Evolutionary conservation across 2,888 invertebrate species (phyloP), one percentile per base, ranked within the genome.

Genomic region (Alentia gelatinosa): DNA sequence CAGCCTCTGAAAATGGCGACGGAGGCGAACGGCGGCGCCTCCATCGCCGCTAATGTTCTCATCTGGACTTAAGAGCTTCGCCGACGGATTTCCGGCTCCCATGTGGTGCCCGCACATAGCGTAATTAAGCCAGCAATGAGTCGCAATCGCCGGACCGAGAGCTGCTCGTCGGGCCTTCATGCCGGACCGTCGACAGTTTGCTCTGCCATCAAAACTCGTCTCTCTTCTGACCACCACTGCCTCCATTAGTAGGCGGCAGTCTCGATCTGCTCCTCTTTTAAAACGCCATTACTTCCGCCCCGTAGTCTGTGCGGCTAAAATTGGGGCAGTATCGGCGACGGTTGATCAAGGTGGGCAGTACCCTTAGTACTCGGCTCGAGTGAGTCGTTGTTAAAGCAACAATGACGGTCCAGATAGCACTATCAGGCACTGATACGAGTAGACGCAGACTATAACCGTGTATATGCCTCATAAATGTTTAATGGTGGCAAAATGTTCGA

Each of bases 31-130:
- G 26, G 68, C 26, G 30, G 30, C 74, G 33, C 74, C 74, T 26
- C 26, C 79, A 23, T 15, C 1, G 39, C 79, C 79, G 79, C 79
- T 79, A 79, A 79, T 79, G 79, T 79, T 39, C 79, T 39, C 79
- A 79, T 79, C 79, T 79, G 79, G 79, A 35, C 79, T 79, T 63
- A 35, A 37, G 39, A 79, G 79, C 23, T 15, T 4, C 79, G 39
- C 39, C 79, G 39, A 35, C 79, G 39, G 79, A 79, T 79, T 79
- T 79, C 79, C 39, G 79, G 79, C 39, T 79, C 79, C 79, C 79
- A 79, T 79, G 79, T 79, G 79, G 79, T 39, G 15, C 37, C 37
- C 37, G 79, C 79, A 79, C 79, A 79, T 79, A 79, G 12, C 37
- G 37, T 79, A 79, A 79, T 79, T 79, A 79, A 35, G 79, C 37